phyloP scores from a whole-genome alignment of 2,888 invertebrate species.

The Ashinkailepas kermadecensis region DNA sequence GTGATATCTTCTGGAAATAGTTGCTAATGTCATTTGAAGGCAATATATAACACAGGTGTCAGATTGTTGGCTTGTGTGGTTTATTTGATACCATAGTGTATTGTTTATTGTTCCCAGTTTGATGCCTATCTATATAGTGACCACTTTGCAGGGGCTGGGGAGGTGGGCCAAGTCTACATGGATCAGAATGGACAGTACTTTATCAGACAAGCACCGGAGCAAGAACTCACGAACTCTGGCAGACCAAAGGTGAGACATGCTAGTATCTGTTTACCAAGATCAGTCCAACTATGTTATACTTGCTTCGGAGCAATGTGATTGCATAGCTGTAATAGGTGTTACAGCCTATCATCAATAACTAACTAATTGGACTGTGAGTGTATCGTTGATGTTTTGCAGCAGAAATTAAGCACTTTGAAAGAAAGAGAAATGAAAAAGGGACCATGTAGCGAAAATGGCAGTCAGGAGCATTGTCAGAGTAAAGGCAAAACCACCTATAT shows the following conservation, averaged over 20 bases:
- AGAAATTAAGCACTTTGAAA: not conserved
- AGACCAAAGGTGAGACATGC: slow-evolving; percentile 11
- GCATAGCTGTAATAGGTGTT: too few species aligned
- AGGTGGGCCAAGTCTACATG: slow-evolving; percentile 50
- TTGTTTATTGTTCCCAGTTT: not conserved
- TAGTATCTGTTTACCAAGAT: not conserved
- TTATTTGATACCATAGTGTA: not conserved
- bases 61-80: slow-evolving; percentile 10
- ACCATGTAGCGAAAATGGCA: too few species aligned
- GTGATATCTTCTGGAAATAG: too few species aligned
- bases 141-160: slow-evolving; percentile 21
- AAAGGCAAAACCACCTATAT: too few species aligned
- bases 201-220: slow-evolving; percentile 46
- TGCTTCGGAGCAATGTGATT: too few species aligned
- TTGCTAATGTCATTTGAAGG: too few species aligned
- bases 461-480: too few species aligned
- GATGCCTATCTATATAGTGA: not conserved
- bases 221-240: slow-evolving; percentile 22
- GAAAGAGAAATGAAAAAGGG: not conserved
- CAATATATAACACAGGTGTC: not conserved
- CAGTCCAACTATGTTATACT: too few species aligned
- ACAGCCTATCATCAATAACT: too few species aligned
- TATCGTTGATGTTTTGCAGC: too few species aligned
- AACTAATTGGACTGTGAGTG: too few species aligned
- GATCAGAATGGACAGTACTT: slow-evolving; percentile 76